Evolutionary conservation across 1,140 invertebrate genomes (phyloP).

Genomic region (Apis florea): DNA sequence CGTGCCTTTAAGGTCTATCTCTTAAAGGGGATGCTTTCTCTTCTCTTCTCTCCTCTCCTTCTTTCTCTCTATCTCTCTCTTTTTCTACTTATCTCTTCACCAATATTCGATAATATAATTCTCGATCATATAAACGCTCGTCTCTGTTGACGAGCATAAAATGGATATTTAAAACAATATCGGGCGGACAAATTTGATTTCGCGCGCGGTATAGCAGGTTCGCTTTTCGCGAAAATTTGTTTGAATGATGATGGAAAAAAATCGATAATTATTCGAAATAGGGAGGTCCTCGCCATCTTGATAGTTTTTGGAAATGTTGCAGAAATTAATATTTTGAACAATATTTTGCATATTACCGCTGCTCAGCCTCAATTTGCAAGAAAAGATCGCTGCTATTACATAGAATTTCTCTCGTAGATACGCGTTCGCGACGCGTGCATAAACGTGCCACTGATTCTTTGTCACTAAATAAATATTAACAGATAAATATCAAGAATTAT

Average conservation of each 20-base stretch:
- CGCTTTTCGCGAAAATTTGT: conserved; percentile 2
- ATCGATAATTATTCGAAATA: not conserved
- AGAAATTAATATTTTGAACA: no score
- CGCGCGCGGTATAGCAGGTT: not conserved
- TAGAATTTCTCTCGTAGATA: no score
- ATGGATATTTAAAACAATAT: not conserved
- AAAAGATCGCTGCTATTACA: no score
- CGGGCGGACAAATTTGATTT: conserved; percentile 7
- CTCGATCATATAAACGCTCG: not conserved
- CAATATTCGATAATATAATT: conserved; percentile 9
- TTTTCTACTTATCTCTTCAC: not conserved
- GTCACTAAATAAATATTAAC: no score
- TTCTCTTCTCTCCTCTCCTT: conserved; percentile 3
- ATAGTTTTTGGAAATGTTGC: no score
- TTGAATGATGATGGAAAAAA: not conserved
- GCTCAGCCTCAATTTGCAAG: no score
- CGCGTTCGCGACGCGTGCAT: no score
- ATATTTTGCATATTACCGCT: no score
- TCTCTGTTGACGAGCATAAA: not conserved
- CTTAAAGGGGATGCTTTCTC: conserved; percentile 64
- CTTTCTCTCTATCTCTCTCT: not conserved
- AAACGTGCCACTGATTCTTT: no score
- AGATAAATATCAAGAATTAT: no score
- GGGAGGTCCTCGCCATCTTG: no score
- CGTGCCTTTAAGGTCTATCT: conserved; percentile 65